Conservation (phyloP, 2,888 invertebrate genomes). For the Coelogynopora nodosa region DNA sequence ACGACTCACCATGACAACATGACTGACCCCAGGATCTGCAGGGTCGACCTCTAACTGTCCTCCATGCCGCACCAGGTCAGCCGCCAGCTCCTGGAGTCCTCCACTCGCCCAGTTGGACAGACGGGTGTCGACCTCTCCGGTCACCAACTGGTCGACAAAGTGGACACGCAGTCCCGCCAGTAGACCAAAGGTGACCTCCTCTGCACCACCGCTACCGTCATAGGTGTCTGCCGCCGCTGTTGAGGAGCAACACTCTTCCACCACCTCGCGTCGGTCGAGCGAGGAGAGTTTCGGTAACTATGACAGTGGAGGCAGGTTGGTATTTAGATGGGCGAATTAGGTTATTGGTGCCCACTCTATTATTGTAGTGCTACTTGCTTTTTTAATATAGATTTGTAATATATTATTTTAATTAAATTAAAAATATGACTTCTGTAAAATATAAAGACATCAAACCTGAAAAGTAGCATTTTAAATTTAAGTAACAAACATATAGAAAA, state of each 20-base stretch:
- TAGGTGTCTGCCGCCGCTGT: not conserved
- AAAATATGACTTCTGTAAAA: too few species aligned
- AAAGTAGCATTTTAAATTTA: too few species aligned
- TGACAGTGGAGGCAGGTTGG: too few species aligned
- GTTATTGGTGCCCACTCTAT: too few species aligned
- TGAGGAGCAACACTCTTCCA: not conserved
- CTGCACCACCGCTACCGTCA: constrained; percentile 10
- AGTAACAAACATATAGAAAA: too few species aligned
- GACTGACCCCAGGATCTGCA: not conserved
- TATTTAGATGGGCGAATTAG: too few species aligned
- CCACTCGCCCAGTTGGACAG: constrained; percentile 4
- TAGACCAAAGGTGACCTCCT: not conserved
- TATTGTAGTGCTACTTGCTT: too few species aligned
- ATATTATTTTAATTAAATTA: too few species aligned
- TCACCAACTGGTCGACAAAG: not conserved
- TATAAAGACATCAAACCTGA: too few species aligned
- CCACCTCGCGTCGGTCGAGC: not conserved
- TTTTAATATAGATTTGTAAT: too few species aligned
- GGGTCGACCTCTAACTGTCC: not conserved
- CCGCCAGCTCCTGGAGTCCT: not conserved
- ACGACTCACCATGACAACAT: not conserved
- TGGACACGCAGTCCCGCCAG: not conserved
- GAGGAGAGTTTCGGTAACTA: not conserved
- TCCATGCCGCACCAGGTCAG: not conserved
- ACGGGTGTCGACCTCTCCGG: not conserved